Conservation (phyloP, 2,797 vertebrate species). For the Chelidonichthys spinosus region DNA sequence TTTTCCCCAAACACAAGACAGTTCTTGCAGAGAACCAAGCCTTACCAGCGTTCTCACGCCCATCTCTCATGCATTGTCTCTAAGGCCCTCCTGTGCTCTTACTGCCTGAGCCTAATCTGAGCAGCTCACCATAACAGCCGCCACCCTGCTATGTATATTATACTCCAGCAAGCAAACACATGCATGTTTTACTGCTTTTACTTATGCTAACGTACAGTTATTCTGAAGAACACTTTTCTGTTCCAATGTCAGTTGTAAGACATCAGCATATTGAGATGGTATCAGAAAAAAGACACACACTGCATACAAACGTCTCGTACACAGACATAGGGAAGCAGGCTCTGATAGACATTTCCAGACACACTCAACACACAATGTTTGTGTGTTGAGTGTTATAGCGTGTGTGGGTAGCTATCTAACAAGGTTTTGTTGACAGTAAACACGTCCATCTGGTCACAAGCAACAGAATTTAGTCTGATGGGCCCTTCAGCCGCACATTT, state of each 20-base stretch:
- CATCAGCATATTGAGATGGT: slow-evolving; percentile 28
- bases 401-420: slow-evolving; percentile 74
- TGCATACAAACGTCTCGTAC: slow-evolving; percentile 22
- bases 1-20: slow-evolving; percentile 84
- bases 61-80: slow-evolving; percentile 78
- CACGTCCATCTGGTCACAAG: slow-evolving; percentile 79
- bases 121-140: slow-evolving; percentile 70
- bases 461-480: slow-evolving; percentile 63
- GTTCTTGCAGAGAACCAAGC: slow-evolving; percentile 86
- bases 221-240: background rate
- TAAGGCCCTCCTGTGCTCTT: slow-evolving; percentile 71
- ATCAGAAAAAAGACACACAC: slow-evolving; percentile 6
- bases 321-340: slow-evolving; percentile 21
- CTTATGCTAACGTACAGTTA: slow-evolving; percentile 4
- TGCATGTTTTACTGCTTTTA: slow-evolving; percentile 33
- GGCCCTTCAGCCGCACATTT: slow-evolving; percentile 39
- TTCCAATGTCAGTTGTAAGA: slow-evolving; percentile 1
- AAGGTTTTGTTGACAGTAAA: slow-evolving; percentile 81
- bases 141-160: slow-evolving; percentile 56
- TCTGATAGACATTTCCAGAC: slow-evolving; percentile 48
- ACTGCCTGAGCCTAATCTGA: slow-evolving; percentile 68
- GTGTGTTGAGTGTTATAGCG: slow-evolving; percentile 37
- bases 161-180: slow-evolving; percentile 24
- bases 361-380: slow-evolving; percentile 34
- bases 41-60: slow-evolving; percentile 82